A percentile compares a stretch with the other conserved stretches of the same genome.
These are phyloP conservation scores for Colostygia pectinataria DNA, from an alignment of 2,888 invertebrate species.

Conservation along the genomic window DNA sequence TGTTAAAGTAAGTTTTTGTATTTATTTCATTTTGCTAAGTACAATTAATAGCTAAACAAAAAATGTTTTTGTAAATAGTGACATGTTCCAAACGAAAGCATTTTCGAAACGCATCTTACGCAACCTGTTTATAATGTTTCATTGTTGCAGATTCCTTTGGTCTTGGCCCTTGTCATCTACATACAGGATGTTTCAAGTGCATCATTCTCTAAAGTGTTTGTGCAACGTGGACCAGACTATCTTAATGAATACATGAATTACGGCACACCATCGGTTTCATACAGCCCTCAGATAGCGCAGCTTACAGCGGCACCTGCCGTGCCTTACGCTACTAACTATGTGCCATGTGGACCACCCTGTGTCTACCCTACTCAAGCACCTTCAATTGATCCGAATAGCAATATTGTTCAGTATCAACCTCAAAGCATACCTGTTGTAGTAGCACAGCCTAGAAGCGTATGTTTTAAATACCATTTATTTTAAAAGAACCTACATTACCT, in stretches of 20 bases:
- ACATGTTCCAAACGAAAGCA: too few species aligned
- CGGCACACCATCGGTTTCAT: conserved; percentile 48
- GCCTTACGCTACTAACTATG: conserved; percentile 44
- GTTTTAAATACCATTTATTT: conserved; percentile 27
- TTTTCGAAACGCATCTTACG: too few species aligned
- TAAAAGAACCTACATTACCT: too few species aligned
- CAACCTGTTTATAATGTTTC: background rate
- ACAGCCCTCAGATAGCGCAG: conserved; percentile 50
- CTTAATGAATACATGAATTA: conserved; percentile 54
- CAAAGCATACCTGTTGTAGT: conserved; percentile 57
- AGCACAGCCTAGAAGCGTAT: conserved; percentile 54
- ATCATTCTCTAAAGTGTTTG: conserved; percentile 64
- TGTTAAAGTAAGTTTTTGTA: conserved; percentile 62
- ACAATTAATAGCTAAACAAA: too few species aligned
- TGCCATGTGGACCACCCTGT: conserved; percentile 66
- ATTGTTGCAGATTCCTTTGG: conserved; percentile 52
- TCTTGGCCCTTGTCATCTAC: conserved; percentile 46
- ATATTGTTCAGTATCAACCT: conserved; percentile 54
- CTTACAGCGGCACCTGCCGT: conserved; percentile 50
- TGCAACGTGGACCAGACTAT: conserved; percentile 54
- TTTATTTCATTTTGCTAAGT: too few species aligned
- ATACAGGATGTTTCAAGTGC: conserved; percentile 44
- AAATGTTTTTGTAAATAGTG: too few species aligned
- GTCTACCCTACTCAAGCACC: conserved; percentile 51
- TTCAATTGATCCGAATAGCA: conserved; percentile 45